Evolutionary conservation across 2,888 invertebrate species (phyloP).

Genomic region (Dasypogon diadema): DNA sequence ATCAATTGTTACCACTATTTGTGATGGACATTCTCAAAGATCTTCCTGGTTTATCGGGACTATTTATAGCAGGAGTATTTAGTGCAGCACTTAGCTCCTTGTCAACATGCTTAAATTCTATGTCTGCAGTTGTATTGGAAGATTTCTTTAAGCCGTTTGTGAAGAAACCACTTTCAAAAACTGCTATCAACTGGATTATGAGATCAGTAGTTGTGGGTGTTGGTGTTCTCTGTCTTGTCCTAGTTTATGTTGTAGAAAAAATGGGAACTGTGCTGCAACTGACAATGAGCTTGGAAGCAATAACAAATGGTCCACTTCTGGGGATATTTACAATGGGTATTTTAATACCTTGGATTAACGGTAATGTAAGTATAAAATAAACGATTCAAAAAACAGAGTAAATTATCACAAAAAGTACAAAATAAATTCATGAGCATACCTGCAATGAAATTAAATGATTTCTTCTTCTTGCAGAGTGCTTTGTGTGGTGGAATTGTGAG

Average conservation of each 20-base stretch:
- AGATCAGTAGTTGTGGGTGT: slow-evolving; percentile 78
- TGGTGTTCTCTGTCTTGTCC: slow-evolving; percentile 76
- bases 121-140: slow-evolving; percentile 81
- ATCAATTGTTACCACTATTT: slow-evolving; percentile 85
- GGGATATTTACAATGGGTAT: slow-evolving; percentile 77
- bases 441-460: too few relatives aligned
- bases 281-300: slow-evolving; percentile 77
- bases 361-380: slow-evolving; percentile 72
- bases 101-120: slow-evolving; percentile 82
- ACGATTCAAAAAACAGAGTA: too few relatives aligned
- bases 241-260: slow-evolving; percentile 81
- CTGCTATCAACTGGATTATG: slow-evolving; percentile 74
- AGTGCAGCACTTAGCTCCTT: slow-evolving; percentile 88
- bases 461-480: slow-evolving; percentile 71
- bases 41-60: slow-evolving; percentile 84
- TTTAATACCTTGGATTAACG: slow-evolving; percentile 77
- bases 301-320: slow-evolving; percentile 78
- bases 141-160: slow-evolving; percentile 78
- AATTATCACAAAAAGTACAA: too few relatives aligned
- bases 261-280: slow-evolving; percentile 79
- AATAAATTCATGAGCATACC: too few relatives aligned
- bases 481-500: slow-evolving; percentile 73
- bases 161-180: slow-evolving; percentile 71
- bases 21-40: slow-evolving; percentile 86
- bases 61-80: slow-evolving; percentile 91